Evolutionary conservation across 2,797 vertebrate species (phyloP).

Genomic region (Molossus molossus): DNA sequence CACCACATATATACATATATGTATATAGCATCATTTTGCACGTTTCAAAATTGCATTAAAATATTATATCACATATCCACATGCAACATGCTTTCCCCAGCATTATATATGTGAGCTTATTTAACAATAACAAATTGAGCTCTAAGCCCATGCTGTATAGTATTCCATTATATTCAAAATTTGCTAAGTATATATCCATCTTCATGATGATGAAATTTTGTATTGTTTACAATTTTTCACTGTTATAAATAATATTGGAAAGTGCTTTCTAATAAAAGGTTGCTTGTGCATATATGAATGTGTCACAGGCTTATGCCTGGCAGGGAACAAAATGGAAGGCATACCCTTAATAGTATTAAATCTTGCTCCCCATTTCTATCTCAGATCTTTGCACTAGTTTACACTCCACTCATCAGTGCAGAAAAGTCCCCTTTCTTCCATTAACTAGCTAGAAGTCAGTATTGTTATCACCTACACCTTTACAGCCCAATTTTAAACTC

Average conservation of each 20-base stretch:
- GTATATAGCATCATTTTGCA: not conserved
- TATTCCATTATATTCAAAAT: not conserved
- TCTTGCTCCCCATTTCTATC: not conserved
- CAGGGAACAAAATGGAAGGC: not conserved
- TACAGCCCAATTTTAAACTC: slow-evolving; percentile 20
- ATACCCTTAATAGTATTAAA: not conserved
- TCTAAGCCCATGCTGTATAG: not conserved
- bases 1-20: not conserved
- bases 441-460: not conserved
- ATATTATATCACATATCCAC: not conserved
- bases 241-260: not conserved
- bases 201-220: not conserved
- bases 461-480: not conserved
- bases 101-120: not conserved
- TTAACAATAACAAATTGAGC: slow-evolving; percentile 24
- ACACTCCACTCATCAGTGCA: not conserved
- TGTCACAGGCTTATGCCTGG: not conserved
- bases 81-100: not conserved
- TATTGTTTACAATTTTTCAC: not conserved
- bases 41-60: not conserved
- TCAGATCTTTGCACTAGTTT: not conserved
- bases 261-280: not conserved
- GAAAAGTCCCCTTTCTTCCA: not conserved
- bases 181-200: not conserved
- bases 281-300: not conserved